Evolutionary conservation across 2,797 vertebrate genomes (phyloP).

Genomic region (Diplodus sargus): DNA sequence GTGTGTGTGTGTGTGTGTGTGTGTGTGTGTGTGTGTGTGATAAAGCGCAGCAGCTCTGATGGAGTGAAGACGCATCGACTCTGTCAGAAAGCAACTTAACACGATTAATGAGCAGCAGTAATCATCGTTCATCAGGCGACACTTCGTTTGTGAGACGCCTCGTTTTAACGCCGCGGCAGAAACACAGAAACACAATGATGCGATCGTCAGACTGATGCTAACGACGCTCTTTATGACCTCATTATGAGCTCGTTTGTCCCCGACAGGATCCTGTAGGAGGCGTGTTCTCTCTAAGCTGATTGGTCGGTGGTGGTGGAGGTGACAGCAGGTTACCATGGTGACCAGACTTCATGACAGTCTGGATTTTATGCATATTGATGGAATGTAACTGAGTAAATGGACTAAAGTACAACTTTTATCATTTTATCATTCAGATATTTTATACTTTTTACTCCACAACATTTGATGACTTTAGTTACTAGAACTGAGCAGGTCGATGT

Average conservation of each 20-base stretch:
- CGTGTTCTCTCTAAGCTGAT: too few species aligned
- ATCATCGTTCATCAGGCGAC: not conserved
- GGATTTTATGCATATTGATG: too few species aligned
- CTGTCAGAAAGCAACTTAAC: not conserved
- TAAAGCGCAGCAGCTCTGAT: not conserved
- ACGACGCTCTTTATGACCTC: too few species aligned
- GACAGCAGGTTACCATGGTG: not conserved
- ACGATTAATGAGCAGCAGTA: not conserved
- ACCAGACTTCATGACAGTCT: not conserved
- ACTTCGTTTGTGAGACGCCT: not conserved
- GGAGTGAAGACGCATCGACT: not conserved
- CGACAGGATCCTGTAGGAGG: not conserved
- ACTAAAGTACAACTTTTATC: too few species aligned
- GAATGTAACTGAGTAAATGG: too few species aligned
- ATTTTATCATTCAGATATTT: too few species aligned
- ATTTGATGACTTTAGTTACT: too few species aligned
- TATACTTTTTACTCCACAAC: too few species aligned
- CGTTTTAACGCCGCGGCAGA: not conserved
- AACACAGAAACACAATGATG: not conserved
- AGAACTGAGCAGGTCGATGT: too few species aligned
- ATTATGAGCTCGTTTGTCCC: too few species aligned
- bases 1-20: too few species aligned
- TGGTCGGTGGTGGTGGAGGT: not conserved
- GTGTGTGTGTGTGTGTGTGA: not conserved
- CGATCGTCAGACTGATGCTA: too few species aligned